phyloP scores from a whole-genome alignment of 2,113 vertebrate genomes.

The Hipposideros armiger region DNA sequence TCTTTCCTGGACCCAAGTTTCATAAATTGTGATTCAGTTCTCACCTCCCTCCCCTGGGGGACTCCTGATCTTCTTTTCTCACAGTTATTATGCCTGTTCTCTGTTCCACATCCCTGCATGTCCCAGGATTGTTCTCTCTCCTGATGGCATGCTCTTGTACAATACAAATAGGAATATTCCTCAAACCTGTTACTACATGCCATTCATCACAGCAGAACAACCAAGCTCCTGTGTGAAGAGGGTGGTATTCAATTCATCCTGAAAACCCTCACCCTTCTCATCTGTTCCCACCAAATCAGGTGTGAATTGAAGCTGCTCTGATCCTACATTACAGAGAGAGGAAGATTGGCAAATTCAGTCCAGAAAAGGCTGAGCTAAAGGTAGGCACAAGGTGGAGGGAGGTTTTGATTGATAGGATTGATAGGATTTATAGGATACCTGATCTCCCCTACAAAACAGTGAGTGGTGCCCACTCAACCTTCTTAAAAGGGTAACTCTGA shows the following conservation, averaged over 20 bases:
- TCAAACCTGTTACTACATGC: too few species aligned
- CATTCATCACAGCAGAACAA: not conserved
- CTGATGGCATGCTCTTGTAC: not conserved
- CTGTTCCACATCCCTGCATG: not conserved
- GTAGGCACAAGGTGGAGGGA: too few species aligned
- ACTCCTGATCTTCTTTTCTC: not conserved
- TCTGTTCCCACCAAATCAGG: not conserved
- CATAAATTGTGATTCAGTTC: not conserved
- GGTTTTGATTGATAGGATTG: too few species aligned
- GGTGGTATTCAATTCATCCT: not conserved
- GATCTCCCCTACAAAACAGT: accelerated
- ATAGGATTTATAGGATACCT: not conserved
- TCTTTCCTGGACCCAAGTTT: not conserved
- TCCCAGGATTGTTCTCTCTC: not conserved
- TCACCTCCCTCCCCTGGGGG: not conserved
- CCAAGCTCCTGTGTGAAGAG: not conserved
- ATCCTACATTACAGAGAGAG: not conserved
- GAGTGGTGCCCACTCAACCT: accelerated
- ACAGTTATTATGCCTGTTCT: not conserved
- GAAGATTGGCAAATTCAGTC: not conserved
- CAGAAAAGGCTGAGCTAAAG: not conserved
- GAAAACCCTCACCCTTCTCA: not conserved
- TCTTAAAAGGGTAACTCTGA: not conserved
- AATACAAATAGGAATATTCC: not conserved
- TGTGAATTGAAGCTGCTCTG: not conserved